Evolutionary conservation across 1,140 invertebrate genomes (phyloP).

Genomic region (Pseudobourletiella spinata): DNA sequence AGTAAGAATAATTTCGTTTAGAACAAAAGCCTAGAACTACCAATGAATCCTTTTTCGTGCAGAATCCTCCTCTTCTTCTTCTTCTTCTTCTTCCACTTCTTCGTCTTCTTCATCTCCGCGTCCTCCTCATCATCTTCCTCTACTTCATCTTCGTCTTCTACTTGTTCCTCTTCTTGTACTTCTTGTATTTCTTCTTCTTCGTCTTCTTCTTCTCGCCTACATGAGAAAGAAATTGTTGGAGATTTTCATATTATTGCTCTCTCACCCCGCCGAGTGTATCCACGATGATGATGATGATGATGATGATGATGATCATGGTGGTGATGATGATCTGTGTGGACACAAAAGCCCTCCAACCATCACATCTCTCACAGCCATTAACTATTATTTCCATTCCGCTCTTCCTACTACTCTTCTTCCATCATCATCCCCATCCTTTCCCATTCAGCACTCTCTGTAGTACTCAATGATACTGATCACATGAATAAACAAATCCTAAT

Average conservation of each 20-base stretch:
- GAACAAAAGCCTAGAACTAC: constrained; percentile 4
- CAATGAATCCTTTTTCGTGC: constrained; percentile 5
- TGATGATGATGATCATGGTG: too few relatives aligned
- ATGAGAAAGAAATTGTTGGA: neutral
- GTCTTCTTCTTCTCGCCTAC: too few relatives aligned
- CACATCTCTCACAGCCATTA: neutral
- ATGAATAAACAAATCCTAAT: too few relatives aligned
- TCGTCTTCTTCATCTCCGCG: neutral
- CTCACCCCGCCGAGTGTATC: too few relatives aligned
- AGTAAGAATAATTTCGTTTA: constrained; percentile 8
- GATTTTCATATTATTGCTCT: too few relatives aligned
- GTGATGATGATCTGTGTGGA: neutral
- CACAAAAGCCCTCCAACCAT: neutral
- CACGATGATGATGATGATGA: too few relatives aligned
- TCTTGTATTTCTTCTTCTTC: neutral
- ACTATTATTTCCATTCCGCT: neutral
- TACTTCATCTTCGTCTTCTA: neutral
- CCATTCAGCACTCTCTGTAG: neutral
- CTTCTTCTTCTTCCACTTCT: neutral
- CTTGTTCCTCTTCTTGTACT: neutral
- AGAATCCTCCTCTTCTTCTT: neutral
- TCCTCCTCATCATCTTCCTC: neutral
- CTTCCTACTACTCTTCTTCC: neutral
- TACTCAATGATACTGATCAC: too few relatives aligned
- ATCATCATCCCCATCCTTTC: neutral